Conservation (phyloP, 2,113 vertebrate species). For the Brevimyrus niger region DNA sequence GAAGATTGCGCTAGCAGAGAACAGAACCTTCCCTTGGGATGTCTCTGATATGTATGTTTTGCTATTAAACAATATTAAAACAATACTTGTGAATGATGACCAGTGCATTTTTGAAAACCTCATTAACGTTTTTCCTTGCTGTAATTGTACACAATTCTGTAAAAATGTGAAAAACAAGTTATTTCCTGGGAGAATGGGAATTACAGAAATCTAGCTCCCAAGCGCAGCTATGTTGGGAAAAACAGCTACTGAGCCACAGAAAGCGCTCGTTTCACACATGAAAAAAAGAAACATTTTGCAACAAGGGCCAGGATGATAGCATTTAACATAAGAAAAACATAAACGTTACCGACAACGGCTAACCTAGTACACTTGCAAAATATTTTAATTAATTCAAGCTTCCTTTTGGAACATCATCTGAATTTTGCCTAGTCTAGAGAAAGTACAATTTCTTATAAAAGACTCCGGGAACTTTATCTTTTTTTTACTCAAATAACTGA, state of each 20-base stretch:
- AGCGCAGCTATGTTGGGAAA: neutral
- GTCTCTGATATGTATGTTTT: neutral
- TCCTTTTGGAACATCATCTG: neutral
- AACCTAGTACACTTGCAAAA: neutral
- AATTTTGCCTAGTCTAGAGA: neutral
- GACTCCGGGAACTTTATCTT: neutral
- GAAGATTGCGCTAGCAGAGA: neutral
- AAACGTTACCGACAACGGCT: neutral
- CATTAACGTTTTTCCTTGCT: neutral
- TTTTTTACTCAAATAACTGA: neutral
- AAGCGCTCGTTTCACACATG: neutral
- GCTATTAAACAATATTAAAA: neutral
- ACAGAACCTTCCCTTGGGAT: neutral
- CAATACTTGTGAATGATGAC: neutral
- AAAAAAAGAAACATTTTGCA: neutral
- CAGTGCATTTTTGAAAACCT: neutral
- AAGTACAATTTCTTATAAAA: neutral
- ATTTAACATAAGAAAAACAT: neutral
- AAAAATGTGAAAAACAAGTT: slow-evolving; percentile 17
- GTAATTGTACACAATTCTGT: neutral
- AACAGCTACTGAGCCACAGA: neutral
- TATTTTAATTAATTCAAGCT: neutral
- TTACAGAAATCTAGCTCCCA: slow-evolving; percentile 5
- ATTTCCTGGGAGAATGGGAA: neutral
- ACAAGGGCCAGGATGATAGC: neutral